These are phyloP conservation scores for Heliconius hortense DNA, from an alignment of 2,888 invertebrate genomes.

Conservation along the genomic window DNA sequence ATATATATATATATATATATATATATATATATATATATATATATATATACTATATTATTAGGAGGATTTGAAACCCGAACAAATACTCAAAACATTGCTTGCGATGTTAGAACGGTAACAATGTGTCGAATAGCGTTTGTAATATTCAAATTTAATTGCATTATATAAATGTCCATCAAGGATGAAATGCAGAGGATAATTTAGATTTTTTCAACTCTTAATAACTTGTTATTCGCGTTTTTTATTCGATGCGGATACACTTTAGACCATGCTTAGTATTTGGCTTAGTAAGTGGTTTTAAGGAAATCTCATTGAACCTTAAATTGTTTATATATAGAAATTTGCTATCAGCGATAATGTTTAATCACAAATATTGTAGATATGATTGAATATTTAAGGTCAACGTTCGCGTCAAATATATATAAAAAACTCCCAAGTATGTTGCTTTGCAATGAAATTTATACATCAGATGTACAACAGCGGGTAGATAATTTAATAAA, in stretches of 20 bases:
- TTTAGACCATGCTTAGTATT: background rate
- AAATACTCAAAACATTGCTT: conserved; percentile 70
- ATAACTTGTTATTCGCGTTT: conserved; percentile 17
- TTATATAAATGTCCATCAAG: conserved; percentile 22
- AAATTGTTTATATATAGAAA: conserved; percentile 64
- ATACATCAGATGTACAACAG: background rate
- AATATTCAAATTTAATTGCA: conserved; percentile 29
- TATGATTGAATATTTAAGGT: conserved; percentile 62
- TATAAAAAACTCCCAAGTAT: conserved; percentile 72
- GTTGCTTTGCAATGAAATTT: conserved; percentile 56
- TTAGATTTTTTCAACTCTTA: background rate
- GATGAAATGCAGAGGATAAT: conserved; percentile 15
- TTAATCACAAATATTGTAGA: conserved; percentile 71
- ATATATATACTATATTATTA: conserved; percentile 64
- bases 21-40: too few relatives aligned
- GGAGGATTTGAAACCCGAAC: conserved; percentile 78
- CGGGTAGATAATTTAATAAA: background rate
- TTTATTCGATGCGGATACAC: conserved; percentile 3
- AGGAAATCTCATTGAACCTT: conserved; percentile 1
- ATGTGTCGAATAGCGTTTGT: conserved; percentile 38
- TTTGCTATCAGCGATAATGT: conserved; percentile 71
- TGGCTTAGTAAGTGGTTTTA: conserved; percentile 1
- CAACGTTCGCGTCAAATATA: conserved; percentile 71
- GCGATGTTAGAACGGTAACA: too few relatives aligned
- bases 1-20: too few relatives aligned